A percentile compares a stretch with the other conserved stretches of the same genome.
These are phyloP conservation scores for Latrodectus hesperus DNA, from an alignment of 2,888 invertebrate genomes.

Conservation along the genomic window DNA sequence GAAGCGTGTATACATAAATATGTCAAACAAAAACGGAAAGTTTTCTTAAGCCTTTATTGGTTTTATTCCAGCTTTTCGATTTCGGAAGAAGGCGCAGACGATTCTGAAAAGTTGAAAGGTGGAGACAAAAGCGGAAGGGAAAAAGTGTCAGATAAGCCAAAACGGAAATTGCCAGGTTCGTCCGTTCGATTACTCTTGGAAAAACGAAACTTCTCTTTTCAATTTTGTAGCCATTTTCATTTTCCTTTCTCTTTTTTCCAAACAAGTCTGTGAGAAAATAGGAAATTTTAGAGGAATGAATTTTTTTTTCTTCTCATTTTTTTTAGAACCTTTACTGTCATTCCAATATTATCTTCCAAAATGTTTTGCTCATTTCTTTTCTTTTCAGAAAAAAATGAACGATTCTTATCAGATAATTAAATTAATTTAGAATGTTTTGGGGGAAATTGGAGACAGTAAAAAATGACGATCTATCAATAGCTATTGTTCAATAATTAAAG, in stretches of 20 bases:
- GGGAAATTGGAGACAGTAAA: too few relatives aligned
- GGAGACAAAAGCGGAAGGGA: background rate
- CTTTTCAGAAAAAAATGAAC: background rate
- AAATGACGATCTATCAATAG: too few relatives aligned
- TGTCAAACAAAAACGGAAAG: background rate
- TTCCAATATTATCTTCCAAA: constrained; percentile 12
- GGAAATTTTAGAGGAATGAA: background rate
- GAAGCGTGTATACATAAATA: background rate
- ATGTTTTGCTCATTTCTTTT: background rate
- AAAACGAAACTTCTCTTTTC: constrained; percentile 30
- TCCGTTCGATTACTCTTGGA: constrained; percentile 20
- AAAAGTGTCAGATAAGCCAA: constrained; percentile 16
- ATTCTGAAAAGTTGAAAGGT: background rate
- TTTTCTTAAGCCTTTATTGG: background rate
- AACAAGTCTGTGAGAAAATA: background rate
- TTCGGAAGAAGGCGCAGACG: background rate
- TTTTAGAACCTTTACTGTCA: background rate
- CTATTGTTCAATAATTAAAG: too few relatives aligned
- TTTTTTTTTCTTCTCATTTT: background rate
- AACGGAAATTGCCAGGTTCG: constrained; percentile 55
- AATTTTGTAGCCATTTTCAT: constrained; percentile 48
- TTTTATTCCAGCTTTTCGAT: background rate
- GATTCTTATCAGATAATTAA: constrained; percentile 5
- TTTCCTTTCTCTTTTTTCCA: constrained; percentile 15
- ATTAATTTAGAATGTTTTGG: background rate